Percentiles rank a stretch among this genome's conserved stretches.
Evolutionary conservation across 2,888 invertebrate species (phyloP).

Genomic region (Hypomecis punctinalis): DNA sequence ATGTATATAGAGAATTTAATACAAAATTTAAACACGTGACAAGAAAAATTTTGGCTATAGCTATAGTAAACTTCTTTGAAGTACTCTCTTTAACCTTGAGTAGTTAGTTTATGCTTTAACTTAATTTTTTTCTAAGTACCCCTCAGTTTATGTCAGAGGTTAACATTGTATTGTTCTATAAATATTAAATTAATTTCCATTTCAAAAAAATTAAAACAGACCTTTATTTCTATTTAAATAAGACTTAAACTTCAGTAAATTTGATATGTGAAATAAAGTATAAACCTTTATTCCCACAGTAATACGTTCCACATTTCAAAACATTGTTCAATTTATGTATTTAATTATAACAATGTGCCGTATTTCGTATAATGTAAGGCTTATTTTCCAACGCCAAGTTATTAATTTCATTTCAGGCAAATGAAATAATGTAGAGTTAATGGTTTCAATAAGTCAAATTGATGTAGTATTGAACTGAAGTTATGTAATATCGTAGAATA

Average conservation of each 20-base stretch:
- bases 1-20: too few species aligned
- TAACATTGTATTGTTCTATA: constrained; percentile 6
- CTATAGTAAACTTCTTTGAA: too few species aligned
- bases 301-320: background rate
- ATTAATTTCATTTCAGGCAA: background rate
- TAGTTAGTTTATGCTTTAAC: too few species aligned
- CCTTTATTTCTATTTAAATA: background rate
- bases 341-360: background rate
- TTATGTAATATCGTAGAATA: background rate
- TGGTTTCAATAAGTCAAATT: constrained; percentile 11
- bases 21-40: too few species aligned
- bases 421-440: constrained; percentile 8
- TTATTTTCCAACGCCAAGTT: background rate
- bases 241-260: too few species aligned
- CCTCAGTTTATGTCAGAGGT: background rate
- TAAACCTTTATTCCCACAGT: background rate
- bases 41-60: too few species aligned
- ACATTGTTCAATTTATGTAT: background rate
- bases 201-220: background rate
- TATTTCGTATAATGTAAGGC: background rate
- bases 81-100: too few species aligned
- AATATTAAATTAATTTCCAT: constrained; percentile 4
- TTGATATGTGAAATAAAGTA: background rate
- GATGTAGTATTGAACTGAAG: constrained; percentile 1
- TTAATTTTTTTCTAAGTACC: too few species aligned